phyloP scores from a whole-genome alignment of 2,113 vertebrate species.

The Felis chaus region DNA sequence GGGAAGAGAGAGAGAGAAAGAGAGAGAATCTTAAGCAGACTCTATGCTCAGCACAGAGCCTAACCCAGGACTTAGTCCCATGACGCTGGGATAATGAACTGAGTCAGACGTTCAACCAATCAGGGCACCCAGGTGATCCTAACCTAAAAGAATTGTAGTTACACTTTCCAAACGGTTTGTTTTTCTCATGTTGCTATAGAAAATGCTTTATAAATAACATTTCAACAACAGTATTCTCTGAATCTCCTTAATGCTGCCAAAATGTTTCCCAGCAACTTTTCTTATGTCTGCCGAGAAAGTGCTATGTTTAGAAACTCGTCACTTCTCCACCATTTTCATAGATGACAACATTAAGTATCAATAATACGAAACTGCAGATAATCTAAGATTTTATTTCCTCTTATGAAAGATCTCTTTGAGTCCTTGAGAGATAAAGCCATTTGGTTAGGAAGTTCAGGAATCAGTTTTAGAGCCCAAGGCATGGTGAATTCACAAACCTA shows the following conservation, averaged over 20 bases:
- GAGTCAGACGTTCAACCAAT: too few relatives aligned
- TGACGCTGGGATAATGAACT: too few relatives aligned
- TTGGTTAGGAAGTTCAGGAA: not conserved
- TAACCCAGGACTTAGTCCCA: too few relatives aligned
- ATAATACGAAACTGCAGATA: not conserved
- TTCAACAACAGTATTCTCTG: constrained; percentile 20
- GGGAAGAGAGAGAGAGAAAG: too few relatives aligned
- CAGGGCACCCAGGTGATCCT: too few relatives aligned
- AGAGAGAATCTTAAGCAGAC: too few relatives aligned
- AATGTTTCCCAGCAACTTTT: constrained; percentile 24
- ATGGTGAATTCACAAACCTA: not conserved
- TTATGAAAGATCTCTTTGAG: not conserved
- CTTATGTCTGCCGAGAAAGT: not conserved
- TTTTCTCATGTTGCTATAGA: constrained; percentile 38
- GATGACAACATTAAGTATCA: not conserved
- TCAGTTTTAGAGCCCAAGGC: not conserved
- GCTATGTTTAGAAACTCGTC: not conserved
- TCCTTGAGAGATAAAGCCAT: not conserved
- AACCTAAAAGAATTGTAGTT: not conserved
- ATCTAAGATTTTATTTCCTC: not conserved
- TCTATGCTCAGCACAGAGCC: too few relatives aligned
- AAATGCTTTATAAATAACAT: constrained; percentile 51
- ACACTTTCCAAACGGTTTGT: not conserved
- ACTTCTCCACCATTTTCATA: constrained; percentile 13
- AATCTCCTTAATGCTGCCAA: constrained; percentile 7